Evolutionary conservation across 2,113 vertebrate species (phyloP), one percentile per base, ranked within the genome.

Genomic region (Leptobrachium leishanense): DNA sequence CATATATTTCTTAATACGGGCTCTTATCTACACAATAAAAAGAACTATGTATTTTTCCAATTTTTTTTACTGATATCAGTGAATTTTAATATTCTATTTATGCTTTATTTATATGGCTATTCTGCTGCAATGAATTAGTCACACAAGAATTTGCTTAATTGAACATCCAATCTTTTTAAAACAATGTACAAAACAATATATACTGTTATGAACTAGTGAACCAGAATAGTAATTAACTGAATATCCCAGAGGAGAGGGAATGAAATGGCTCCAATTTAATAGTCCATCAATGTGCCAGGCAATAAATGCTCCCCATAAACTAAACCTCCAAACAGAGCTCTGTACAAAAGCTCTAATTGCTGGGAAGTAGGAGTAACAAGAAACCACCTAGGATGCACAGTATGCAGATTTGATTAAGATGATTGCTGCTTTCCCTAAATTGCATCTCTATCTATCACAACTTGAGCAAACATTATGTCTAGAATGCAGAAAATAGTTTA

Each of bases 331-430:
- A 73, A 67, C 59, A 70, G 13, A 67, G 62, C 72, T 64, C 64
- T 66, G 62, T 57, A 66, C 69, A 66, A 72, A 64, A 66, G 62
- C n/a, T 79, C 39, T 12, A 72, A 57, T 66, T 40, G 54, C 68
- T 39, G 46, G 31, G 5, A 73, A 73, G 50, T 69, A 43, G 42
- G 42, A 70, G 42, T 70, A 79, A 71, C 43, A 53, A 42, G 20
- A 72, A 67, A 66, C 77, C 72, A 54, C 77, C 62, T 59, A 63
- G 46, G 65, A 73, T 66, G 15, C 59, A 73, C 46, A 73, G 46
- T 66, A 79, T 79, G 77, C 69, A 79, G 65, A 79, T 79, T 79
- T 55, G 69, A 79, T 79, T 79, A 79, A 72, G 44, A 72, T 79
- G 68, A 79, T 73, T 79, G 62, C 69, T 79, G 63, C 46, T 79